A percentile compares a stretch with the other conserved stretches of the same genome.
Evolutionary conservation across 2,113 vertebrate genomes (phyloP).

Genomic region (Chroicocephalus ridibundus): DNA sequence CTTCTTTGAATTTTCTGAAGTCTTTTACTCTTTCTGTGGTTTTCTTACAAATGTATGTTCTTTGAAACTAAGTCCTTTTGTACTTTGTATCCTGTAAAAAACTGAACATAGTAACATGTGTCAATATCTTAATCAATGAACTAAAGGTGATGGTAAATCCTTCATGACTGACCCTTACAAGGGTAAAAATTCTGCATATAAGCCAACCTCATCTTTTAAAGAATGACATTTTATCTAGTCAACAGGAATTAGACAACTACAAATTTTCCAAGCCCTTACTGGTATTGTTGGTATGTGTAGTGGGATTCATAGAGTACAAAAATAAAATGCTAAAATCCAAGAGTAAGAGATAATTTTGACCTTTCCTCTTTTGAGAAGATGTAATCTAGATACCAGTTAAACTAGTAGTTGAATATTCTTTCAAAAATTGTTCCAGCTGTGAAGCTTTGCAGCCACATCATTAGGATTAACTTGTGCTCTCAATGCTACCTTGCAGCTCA

Average conservation of each 20-base stretch:
- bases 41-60: background rate
- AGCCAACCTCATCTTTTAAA: background rate
- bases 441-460: background rate
- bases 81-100: background rate
- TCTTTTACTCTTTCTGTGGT: background rate
- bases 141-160: background rate
- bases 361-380: background rate
- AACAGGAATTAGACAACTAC: background rate
- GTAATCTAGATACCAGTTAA: background rate
- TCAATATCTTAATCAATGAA: background rate
- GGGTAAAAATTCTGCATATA: background rate
- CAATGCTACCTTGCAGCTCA: background rate
- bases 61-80: background rate
- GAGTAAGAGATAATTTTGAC: background rate
- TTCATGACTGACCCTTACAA: background rate
- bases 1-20: background rate
- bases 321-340: background rate
- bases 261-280: background rate
- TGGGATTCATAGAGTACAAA: background rate
- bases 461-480: conserved; percentile 48
- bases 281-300: background rate
- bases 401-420: background rate
- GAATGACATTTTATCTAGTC: background rate
- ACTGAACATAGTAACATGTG: background rate
- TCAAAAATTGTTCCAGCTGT: background rate